These are phyloP conservation scores for Melinaea menophilus DNA, from an alignment of 2,888 invertebrate species.

Conservation along the genomic window DNA sequence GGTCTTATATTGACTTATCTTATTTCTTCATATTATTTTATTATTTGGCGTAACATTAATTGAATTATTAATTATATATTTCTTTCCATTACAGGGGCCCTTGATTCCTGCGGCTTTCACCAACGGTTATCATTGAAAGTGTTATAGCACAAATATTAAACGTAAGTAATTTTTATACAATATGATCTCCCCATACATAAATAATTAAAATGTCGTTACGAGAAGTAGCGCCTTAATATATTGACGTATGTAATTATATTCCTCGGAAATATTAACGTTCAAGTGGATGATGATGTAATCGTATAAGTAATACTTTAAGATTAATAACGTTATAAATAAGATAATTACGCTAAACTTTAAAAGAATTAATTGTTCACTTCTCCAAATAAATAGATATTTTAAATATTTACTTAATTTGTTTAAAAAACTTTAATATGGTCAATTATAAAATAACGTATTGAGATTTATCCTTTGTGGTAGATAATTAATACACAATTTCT, in stretches of 20 bases:
- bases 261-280: constrained; percentile 48
- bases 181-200: constrained; percentile 51
- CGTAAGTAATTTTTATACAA: constrained; percentile 68
- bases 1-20: no score
- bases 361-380: constrained; percentile 16
- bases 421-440: no score
- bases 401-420: no score
- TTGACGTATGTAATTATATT: constrained; percentile 50
- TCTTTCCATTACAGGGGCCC: constrained; percentile 87
- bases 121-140: constrained; percentile 97
- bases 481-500: neutral
- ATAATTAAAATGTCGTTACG: constrained; percentile 59
- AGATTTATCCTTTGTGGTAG: neutral
- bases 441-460: no score
- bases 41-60: neutral
- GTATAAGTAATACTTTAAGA: constrained; percentile 43
- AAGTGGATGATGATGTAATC: constrained; percentile 48
- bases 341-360: constrained; percentile 17
- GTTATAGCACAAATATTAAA: constrained; percentile 76
- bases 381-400: constrained; percentile 11
- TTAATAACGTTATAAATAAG: constrained; percentile 19
- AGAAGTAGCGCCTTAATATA: constrained; percentile 50
- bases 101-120: constrained; percentile 99
- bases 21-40: neutral
- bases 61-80: constrained; percentile 16